These are phyloP conservation scores for Falco peregrinus DNA, from an alignment of 2,797 vertebrate species.

Conservation along the genomic window DNA sequence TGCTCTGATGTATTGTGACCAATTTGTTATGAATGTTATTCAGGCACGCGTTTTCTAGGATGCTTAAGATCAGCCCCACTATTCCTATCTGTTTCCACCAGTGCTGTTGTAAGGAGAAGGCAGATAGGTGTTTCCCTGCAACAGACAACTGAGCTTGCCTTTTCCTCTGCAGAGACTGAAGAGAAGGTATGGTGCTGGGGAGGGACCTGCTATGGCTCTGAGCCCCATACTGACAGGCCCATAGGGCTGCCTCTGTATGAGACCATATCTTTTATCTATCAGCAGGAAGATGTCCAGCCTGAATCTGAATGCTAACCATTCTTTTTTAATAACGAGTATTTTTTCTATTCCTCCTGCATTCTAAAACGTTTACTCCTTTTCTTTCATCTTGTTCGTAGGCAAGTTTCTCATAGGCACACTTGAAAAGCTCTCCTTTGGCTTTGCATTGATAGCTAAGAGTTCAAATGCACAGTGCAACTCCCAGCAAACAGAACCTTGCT, in stretches of 20 bases:
- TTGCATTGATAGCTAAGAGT: background rate
- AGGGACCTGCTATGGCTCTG: background rate
- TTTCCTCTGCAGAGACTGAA: background rate
- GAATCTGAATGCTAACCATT: background rate
- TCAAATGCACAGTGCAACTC: background rate
- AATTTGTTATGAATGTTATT: background rate
- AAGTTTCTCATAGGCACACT: background rate
- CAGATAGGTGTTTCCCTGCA: background rate
- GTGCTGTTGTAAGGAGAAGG: background rate
- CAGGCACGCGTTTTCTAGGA: rapidly evolving
- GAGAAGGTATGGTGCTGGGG: background rate
- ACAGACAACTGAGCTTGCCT: background rate
- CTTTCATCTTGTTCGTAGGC: background rate
- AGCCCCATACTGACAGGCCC: background rate
- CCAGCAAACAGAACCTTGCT: background rate
- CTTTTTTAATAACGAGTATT: background rate
- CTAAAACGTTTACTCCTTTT: background rate
- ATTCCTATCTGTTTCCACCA: background rate
- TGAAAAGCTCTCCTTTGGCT: background rate
- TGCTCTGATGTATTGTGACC: background rate
- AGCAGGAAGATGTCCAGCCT: background rate
- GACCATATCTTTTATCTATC: background rate
- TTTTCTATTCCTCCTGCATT: background rate
- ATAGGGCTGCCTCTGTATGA: background rate
- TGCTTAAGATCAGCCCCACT: background rate